A percentile compares a stretch with the other conserved stretches of the same genome.
Conservation (phyloP, 2,113 vertebrate genomes). For the pig (Sus scrofa) region T2T-Sscrofa CM000824.6:45183001-45183500, state of each 20-base stretch:
- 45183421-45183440: background rate
- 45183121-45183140: conserved; percentile 80
- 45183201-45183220: background rate
- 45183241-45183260: background rate
- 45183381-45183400: background rate
- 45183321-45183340: background rate
- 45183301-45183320: background rate
- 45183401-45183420: background rate
- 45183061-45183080: conserved; percentile 83
- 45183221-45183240: background rate
- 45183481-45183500: background rate
- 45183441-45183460: background rate
- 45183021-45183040: conserved; percentile 86
- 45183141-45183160: conserved; percentile 80
- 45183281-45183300: background rate
- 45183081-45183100: conserved; percentile 80
- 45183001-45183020: conserved; percentile 84
- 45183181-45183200: conserved; percentile 63
- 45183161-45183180: conserved; percentile 62
- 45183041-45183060: conserved; percentile 83
- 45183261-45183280: background rate
- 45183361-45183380: background rate
- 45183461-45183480: background rate
- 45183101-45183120: conserved; percentile 74
- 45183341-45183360: background rate